Conservation (phyloP, 2,888 invertebrate genomes). For the Pyrgus malvae region DNA sequence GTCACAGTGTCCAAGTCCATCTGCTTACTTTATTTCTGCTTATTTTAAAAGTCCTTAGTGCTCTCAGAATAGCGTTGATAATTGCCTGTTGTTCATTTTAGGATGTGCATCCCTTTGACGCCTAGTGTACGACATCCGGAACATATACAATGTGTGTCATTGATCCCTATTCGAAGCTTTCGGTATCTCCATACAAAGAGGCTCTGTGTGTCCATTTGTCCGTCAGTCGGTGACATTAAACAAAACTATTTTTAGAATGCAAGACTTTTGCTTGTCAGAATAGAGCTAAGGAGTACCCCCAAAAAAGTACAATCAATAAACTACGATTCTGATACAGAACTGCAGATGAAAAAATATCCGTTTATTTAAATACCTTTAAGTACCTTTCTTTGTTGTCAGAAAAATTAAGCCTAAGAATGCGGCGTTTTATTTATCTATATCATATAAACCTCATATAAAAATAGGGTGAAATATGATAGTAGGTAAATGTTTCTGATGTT, state of each 20-base stretch:
- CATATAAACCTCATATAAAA: too few species aligned
- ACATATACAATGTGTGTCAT: slow-evolving; percentile 39
- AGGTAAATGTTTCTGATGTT: too few species aligned
- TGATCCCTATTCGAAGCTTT: slow-evolving; percentile 41
- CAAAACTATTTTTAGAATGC: background rate
- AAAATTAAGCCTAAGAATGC: too few species aligned
- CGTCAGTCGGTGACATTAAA: slow-evolving; percentile 23
- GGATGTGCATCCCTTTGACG: slow-evolving; percentile 4
- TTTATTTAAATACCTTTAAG: too few species aligned
- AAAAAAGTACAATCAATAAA: too few species aligned
- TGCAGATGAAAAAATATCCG: too few species aligned
- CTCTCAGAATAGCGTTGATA: background rate
- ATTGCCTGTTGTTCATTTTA: background rate
- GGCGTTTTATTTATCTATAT: too few species aligned
- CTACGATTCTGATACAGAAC: too few species aligned
- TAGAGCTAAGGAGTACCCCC: too few species aligned
- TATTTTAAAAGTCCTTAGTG: background rate
- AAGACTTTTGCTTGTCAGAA: too few species aligned
- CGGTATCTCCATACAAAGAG: slow-evolving; percentile 23
- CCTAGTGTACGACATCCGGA: slow-evolving; percentile 37
- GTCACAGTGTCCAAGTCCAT: background rate
- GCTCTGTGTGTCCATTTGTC: slow-evolving; percentile 26
- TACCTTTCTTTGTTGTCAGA: too few species aligned
- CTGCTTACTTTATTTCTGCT: background rate
- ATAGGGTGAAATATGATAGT: too few species aligned